A percentile compares a stretch with the other conserved stretches of the same genome.
Evolutionary conservation across 2,797 vertebrate species (phyloP).

Genomic region (Brotula barbata): DNA sequence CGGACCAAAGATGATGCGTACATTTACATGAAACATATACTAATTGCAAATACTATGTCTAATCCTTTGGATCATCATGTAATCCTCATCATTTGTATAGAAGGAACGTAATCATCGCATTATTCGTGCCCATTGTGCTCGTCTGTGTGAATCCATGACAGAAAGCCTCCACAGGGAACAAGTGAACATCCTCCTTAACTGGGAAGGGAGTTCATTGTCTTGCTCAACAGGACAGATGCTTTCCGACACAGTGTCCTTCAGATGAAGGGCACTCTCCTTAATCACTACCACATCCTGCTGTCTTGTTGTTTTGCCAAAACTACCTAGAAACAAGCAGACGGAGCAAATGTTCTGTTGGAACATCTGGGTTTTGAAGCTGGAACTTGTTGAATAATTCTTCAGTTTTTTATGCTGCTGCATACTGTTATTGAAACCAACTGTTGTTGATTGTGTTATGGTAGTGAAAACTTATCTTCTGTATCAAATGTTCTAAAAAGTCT

Average conservation of each 20-base stretch:
- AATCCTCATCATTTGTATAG: too few species aligned
- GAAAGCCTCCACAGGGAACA: slow-evolving; percentile 35
- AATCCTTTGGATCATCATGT: neutral
- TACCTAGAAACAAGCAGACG: slow-evolving; percentile 45
- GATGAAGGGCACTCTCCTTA: slow-evolving; percentile 61
- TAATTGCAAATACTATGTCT: too few species aligned
- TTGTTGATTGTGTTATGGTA: too few species aligned
- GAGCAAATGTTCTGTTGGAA: slow-evolving; percentile 41
- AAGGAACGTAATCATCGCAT: neutral
- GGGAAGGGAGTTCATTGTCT: neutral
- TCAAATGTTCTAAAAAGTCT: too few species aligned
- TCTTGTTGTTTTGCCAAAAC: slow-evolving; percentile 54
- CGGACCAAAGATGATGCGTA: too few species aligned
- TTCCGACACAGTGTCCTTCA: slow-evolving; percentile 49
- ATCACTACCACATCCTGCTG: slow-evolving; percentile 62
- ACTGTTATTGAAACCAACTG: neutral
- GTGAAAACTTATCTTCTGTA: too few species aligned
- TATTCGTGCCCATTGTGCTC: neutral
- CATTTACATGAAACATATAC: too few species aligned
- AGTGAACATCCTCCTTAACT: slow-evolving; percentile 18
- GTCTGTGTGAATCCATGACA: slow-evolving; percentile 24
- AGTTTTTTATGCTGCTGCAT: neutral
- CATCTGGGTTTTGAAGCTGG: neutral
- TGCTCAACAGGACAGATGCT: slow-evolving; percentile 53
- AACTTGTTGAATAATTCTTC: neutral